Percentiles rank a stretch among this genome's conserved stretches.
These are phyloP conservation scores for Stegodyphus dumicola DNA, from an alignment of 1,140 invertebrate species.

Conservation along the genomic window DNA sequence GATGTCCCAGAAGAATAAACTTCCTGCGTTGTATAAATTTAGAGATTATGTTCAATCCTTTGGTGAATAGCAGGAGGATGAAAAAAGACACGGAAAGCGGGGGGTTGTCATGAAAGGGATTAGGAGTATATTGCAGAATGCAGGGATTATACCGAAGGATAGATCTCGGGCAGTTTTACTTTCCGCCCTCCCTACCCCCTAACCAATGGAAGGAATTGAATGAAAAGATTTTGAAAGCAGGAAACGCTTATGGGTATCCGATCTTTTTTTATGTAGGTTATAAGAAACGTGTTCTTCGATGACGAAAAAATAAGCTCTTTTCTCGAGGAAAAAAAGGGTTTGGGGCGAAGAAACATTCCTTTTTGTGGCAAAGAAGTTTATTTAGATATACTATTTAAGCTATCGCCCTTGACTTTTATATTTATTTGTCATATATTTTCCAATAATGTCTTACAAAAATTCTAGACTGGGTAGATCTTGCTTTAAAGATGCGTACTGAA, in stretches of 20 bases:
- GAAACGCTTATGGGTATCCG: slow-evolving; percentile 50
- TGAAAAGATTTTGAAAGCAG: slow-evolving; percentile 48
- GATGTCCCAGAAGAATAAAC: slow-evolving; percentile 55
- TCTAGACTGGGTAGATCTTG: no score
- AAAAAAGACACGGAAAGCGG: slow-evolving; percentile 22
- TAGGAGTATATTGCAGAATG: slow-evolving; percentile 52
- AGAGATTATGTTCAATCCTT: slow-evolving; percentile 58
- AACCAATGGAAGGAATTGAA: slow-evolving; percentile 36
- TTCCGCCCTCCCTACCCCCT: neutral
- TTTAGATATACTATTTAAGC: no score
- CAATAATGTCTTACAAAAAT: no score
- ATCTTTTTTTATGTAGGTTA: slow-evolving; percentile 37
- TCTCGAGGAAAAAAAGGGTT: neutral
- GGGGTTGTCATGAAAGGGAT: slow-evolving; percentile 54
- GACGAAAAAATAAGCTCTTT: slow-evolving; percentile 8
- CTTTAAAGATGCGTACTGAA: no score
- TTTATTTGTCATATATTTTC: no score
- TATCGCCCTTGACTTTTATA: no score
- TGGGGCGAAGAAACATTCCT: neutral
- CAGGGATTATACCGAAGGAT: slow-evolving; percentile 35
- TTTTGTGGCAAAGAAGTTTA: neutral
- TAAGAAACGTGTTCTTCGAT: slow-evolving; percentile 19
- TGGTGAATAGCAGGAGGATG: slow-evolving; percentile 21
- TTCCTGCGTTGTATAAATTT: slow-evolving; percentile 52
- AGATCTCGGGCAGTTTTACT: slow-evolving; percentile 3